Conservation (phyloP, 2,113 vertebrate genomes). For the Lynx canadensis region DNA sequence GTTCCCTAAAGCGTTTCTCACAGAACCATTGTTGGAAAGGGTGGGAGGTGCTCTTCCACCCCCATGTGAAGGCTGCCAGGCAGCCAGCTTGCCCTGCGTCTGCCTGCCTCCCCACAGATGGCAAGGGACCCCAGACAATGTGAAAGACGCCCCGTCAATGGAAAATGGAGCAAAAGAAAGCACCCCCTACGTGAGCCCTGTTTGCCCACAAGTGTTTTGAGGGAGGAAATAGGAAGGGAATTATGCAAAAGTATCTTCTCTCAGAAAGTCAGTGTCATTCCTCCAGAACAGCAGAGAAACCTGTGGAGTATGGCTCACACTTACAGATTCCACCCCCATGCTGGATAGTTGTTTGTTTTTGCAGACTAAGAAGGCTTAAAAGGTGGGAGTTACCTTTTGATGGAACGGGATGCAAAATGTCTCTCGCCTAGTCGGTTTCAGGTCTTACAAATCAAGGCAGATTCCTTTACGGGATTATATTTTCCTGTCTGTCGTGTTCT, state of each 20-base stretch:
- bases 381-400: background rate
- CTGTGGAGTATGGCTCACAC: background rate
- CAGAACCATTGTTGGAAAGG: conserved; percentile 11
- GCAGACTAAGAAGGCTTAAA: background rate
- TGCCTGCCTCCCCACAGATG: background rate
- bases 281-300: background rate
- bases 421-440: background rate
- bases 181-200: background rate
- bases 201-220: background rate
- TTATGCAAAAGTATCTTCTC: background rate
- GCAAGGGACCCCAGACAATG: background rate
- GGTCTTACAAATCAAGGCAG: background rate
- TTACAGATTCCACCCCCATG: background rate
- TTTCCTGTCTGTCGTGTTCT: background rate
- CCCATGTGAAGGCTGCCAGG: background rate
- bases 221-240: background rate
- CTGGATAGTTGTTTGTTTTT: background rate
- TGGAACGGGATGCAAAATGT: background rate
- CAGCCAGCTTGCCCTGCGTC: background rate
- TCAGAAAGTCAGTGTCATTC: background rate
- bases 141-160: background rate
- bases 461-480: background rate
- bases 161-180: conserved; percentile 19
- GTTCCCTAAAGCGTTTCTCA: background rate
- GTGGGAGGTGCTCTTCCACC: background rate